Evolutionary conservation across 1,140 invertebrate species (phyloP).

Genomic region (Streblospio benedicti): DNA sequence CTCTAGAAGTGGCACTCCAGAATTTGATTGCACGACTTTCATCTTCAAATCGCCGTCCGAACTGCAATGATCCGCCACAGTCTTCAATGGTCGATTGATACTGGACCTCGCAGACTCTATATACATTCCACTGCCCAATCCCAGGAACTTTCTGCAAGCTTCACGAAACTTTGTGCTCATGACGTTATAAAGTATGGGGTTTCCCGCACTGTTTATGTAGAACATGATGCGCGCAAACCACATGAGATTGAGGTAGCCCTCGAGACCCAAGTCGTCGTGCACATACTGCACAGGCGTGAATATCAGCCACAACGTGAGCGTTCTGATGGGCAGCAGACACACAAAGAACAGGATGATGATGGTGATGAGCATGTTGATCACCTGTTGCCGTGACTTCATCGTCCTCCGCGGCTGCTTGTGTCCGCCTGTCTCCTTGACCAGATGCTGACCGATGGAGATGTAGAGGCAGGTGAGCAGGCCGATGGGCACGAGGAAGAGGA

Average conservation of each 20-base stretch:
- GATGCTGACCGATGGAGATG: slow-evolving; percentile 69
- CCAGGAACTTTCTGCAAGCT: slow-evolving; percentile 54
- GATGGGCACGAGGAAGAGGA: slow-evolving; percentile 76
- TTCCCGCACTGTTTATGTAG: slow-evolving; percentile 80
- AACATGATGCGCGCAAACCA: slow-evolving; percentile 79
- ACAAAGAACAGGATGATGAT: slow-evolving; percentile 80
- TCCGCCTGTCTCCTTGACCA: slow-evolving; percentile 52
- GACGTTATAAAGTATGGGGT: slow-evolving; percentile 79
- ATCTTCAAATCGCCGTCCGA: no score
- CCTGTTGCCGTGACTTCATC: slow-evolving; percentile 44
- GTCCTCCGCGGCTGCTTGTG: neutral
- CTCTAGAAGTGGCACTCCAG: no score
- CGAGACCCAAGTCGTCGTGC: slow-evolving; percentile 58
- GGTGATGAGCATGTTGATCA: slow-evolving; percentile 74
- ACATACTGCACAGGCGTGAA: slow-evolving; percentile 59
- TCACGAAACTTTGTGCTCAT: slow-evolving; percentile 86
- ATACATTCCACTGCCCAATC: no score
- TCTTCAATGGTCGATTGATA: no score
- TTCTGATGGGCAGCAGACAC: slow-evolving; percentile 73
- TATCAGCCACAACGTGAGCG: slow-evolving; percentile 57
- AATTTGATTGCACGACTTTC: no score
- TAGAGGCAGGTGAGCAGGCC: slow-evolving; percentile 70
- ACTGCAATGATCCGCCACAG: no score
- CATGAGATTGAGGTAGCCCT: slow-evolving; percentile 71
- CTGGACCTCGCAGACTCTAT: no score